Conservation (phyloP, 2,113 vertebrate genomes). For the Arothron firmamentum region DNA sequence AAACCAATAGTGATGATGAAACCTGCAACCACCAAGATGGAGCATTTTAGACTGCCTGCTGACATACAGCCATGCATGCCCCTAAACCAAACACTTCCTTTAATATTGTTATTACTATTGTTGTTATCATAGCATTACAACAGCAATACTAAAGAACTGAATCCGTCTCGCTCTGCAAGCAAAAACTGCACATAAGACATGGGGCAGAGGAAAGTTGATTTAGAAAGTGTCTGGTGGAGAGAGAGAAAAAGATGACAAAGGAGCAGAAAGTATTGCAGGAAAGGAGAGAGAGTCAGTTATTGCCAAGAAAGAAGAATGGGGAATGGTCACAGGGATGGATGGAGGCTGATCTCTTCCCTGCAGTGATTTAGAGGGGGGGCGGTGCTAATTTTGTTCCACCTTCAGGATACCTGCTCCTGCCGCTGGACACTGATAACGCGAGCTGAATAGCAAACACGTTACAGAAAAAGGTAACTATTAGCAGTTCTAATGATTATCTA, state of each 20-base stretch:
- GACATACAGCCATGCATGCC: background rate
- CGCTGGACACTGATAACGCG: conserved; percentile 18
- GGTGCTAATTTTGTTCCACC: conserved; percentile 47
- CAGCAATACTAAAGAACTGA: no score
- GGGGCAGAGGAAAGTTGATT: background rate
- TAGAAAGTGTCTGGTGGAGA: background rate
- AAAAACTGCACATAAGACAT: no score
- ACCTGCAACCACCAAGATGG: no score
- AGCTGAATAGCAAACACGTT: conserved; percentile 35
- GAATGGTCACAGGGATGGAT: conserved; percentile 13
- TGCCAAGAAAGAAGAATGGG: conserved; percentile 5
- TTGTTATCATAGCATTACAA: no score
- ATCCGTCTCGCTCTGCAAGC: no score
- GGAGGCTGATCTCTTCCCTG: conserved; percentile 25
- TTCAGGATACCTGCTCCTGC: conserved; percentile 43
- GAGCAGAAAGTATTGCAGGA: conserved; percentile 3
- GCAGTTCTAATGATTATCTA: no score
- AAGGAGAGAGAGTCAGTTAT: conserved; percentile 10
- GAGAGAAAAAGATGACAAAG: background rate
- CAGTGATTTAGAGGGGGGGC: conserved; percentile 3
- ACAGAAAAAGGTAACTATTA: conserved; percentile 4
- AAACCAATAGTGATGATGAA: no score
- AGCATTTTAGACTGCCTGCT: conserved; percentile 13
- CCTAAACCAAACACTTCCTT: no score
- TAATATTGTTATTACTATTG: no score